Evolutionary conservation across 2,113 vertebrate genomes (phyloP), one percentile per base, ranked within the genome.

Genomic region (Megaceryle torquata): DNA sequence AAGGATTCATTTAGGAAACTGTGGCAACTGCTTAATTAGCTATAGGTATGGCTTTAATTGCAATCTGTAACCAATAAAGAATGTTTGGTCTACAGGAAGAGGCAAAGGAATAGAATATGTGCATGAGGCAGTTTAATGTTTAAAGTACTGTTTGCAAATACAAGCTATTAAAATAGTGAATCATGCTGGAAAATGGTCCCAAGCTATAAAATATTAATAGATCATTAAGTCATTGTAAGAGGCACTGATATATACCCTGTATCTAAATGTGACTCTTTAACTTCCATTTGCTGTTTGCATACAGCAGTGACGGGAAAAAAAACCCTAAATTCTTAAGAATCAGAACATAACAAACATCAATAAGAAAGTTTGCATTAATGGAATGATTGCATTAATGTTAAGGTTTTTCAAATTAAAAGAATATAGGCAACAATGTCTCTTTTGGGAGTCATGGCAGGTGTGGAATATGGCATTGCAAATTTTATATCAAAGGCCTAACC

Each of bases 151-250:
- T 74, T 95, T 91, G 72, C 69, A 93, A 93, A 88, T 86, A 81
- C 29, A 81, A 89, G 88, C 91, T 63, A 80, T 94, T 89, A 83
- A 84, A 87, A 78, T 95, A 83, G 56, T 10, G 11, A 83, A 83
- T 92, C 25, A 24, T 67, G 37, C 67, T 89, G 64, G 46, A 88
- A 95, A 90, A 83, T 48, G n/a, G 41, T 95, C 75, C 76, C 68
- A 91, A 88, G 72, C 12, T 63, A 80, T 95, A 46, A 94, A 95
- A 93, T 94, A 95, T 95, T 95, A 88, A 94, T 88, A 80, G 70
- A 81, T 88, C 44, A 19, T 95, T 91, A 95, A 77, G 54, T 35
- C 1, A 1, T 74, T n/a, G 31, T 70, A 95, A 88, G 46, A 94
- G 59, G 50, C 67, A 80, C 39, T 95, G 84, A 96, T 87, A 85